Conservation (phyloP, 2,888 invertebrate species). For the Trypoxylon attenuatum region DNA sequence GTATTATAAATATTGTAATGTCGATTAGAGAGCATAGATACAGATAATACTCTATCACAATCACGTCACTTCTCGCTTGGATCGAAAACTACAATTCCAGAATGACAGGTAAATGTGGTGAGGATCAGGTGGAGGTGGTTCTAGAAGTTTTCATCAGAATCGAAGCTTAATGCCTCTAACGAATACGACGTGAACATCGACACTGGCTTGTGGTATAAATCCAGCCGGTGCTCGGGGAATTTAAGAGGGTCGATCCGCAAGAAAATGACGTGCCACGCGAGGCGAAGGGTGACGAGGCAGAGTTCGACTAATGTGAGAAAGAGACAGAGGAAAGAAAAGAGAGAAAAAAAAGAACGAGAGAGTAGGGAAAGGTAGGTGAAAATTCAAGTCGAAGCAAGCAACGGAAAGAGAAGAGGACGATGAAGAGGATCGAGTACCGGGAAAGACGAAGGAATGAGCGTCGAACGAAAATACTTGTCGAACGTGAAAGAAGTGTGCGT, state of each 20-base stretch:
- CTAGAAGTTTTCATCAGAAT: constrained; percentile 34
- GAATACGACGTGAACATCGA: constrained; percentile 35
- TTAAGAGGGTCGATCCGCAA: constrained; percentile 35
- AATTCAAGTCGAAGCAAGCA: constrained; percentile 1
- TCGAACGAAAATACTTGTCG: constrained; percentile 50
- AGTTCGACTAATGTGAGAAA: not conserved
- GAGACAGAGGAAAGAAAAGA: not conserved
- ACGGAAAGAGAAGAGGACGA: not conserved
- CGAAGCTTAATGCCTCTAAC: constrained; percentile 46
- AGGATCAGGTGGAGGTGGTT: constrained; percentile 13
- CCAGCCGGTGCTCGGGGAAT: constrained; percentile 32
- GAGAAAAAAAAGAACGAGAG: not conserved
- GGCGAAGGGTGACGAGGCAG: not conserved
- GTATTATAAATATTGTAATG: no score
- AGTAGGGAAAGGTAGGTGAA: not conserved
- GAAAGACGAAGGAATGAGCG: constrained; percentile 8
- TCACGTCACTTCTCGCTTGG: no score
- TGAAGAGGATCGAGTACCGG: not conserved
- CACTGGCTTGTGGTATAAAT: constrained; percentile 35
- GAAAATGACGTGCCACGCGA: constrained; percentile 15
- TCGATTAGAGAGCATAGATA: not conserved
- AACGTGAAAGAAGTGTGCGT: constrained; percentile 58
- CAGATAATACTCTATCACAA: not conserved
- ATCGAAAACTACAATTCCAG: no score
- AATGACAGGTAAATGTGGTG: no score